Evolutionary conservation across 2,797 vertebrate genomes (phyloP), one percentile per base, ranked within the genome.

Genomic region (Neosalanx taihuensis): DNA sequence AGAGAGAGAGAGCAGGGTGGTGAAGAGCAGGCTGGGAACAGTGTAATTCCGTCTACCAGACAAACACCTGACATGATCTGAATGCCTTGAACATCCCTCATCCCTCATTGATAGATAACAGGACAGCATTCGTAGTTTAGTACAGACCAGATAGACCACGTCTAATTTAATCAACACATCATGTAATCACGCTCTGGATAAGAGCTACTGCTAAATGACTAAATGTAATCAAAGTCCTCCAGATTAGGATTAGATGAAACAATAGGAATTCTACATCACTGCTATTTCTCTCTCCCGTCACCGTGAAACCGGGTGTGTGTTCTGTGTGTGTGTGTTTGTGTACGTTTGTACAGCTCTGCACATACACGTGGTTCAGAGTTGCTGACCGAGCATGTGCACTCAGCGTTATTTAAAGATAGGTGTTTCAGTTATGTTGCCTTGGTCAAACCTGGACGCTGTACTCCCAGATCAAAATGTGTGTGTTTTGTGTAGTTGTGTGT

Each of bases 81-180:
- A 41, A 41, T 41, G 37, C 41, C 41, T 46, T 12, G 41, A 13
- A 49, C 23, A 53, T 17, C 46, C 30, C 17, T 15, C 29, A n/a
- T 67, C n/a, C n/a, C n/a, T n/a, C n/a, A 9, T 53, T 51, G 46
- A 51, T 65, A 37, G 49, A 33, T 12, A 15, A 4, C 46, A 67
- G 17, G 23, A 51, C 64, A 13, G 58, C 20, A 51, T 6, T 64
- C 41, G 5, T 51, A 6, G 15, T 0, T 1, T 15, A 1, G 18
- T 66, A 26, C 5, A 53, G 17, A 18, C 64, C 20, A 17, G 4
- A 13, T 30, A 29, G 17, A 15, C 35, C 63, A n/a, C n/a, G 69
- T 57, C 30, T 73, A 71, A 81, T 74, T 74, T 15, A 74, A 68
- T 81, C 74, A 65, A 65, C 67, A 74, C 72, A 31, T n/a, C 53